Evolutionary conservation across 2,888 invertebrate species (phyloP), one percentile per base, ranked within the genome.

Genomic region (Rhamnusium bicolor): DNA sequence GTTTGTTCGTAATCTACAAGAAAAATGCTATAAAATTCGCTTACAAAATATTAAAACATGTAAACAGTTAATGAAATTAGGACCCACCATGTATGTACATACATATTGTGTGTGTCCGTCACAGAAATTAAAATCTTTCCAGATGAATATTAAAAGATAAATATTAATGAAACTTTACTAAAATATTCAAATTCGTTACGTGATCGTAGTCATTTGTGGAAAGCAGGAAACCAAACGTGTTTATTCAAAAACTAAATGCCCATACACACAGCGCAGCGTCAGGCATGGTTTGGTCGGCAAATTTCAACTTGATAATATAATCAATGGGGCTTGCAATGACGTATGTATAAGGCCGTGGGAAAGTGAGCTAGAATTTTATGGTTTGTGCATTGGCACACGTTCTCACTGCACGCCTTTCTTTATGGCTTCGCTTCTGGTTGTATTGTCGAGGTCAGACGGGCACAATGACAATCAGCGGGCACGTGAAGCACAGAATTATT

Each of bases 341-440:
- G 65, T 53, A 65, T 27, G 53, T 14, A 29, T 65, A 47, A 77
- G 77, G 77, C 74, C 77, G 77, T 77, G 77, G 77, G 77, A 77
- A 77, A 77, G 74, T 73, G 61, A 71, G 69, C 69, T 63, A 69
- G 71, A 69, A 65, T 77, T 73, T 75, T 74, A 73, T 69, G 71
- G 73, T 73, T 71, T 69, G 67, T 54, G 58, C 71, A 63, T 58
- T 65, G 72, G 75, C 73, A 75, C 74, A 75, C 73, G 71, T 71
- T 65, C 56, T 32, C 47, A 46, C 61, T 68, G 65, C 71, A 68
- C 54, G 68, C 66, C 69, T 63, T 62, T 40, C 56, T 62, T 49
- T 56, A 51, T 32, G 53, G 70, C 53, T 54, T 27, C 54, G 47
- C 56, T 56, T 62, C 70, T 49, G 65, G 65, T 53, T 65, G 65